Conservation (phyloP, 2,888 invertebrate species). For the Drosophila tripunctata region DNA sequence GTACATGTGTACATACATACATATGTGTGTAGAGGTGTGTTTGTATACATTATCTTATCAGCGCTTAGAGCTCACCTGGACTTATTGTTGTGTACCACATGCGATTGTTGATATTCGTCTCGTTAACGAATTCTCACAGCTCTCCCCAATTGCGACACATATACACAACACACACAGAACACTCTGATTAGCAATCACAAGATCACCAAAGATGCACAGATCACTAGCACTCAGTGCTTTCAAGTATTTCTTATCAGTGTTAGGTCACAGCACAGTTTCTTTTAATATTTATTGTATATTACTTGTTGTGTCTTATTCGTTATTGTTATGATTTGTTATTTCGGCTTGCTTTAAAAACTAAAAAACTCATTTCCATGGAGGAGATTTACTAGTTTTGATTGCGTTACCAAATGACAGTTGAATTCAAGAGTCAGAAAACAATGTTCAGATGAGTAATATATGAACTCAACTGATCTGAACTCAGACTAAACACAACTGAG, state of each 20-base stretch:
- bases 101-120: constrained; percentile 23
- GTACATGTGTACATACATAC: background rate
- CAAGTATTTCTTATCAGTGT: constrained; percentile 14
- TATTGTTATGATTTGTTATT: constrained; percentile 1
- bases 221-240: background rate
- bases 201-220: constrained; percentile 9
- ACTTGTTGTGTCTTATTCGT: no score
- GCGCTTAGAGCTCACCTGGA: constrained; percentile 37
- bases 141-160: constrained; percentile 20
- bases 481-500: constrained; percentile 24
- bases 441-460: constrained; percentile 46
- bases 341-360: no score
- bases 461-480: constrained; percentile 17
- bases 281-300: no score
- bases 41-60: constrained; percentile 56
- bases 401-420: background rate
- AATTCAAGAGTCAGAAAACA: background rate
- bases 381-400: background rate
- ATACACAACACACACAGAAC: background rate
- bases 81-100: constrained; percentile 32
- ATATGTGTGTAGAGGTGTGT: background rate
- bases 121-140: constrained; percentile 19
- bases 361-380: background rate
- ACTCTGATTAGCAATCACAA: constrained; percentile 6
- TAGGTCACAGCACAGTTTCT: background rate